Evolutionary conservation across 1,140 invertebrate genomes (phyloP).

Genomic region (Saxidomus purpurata): DNA sequence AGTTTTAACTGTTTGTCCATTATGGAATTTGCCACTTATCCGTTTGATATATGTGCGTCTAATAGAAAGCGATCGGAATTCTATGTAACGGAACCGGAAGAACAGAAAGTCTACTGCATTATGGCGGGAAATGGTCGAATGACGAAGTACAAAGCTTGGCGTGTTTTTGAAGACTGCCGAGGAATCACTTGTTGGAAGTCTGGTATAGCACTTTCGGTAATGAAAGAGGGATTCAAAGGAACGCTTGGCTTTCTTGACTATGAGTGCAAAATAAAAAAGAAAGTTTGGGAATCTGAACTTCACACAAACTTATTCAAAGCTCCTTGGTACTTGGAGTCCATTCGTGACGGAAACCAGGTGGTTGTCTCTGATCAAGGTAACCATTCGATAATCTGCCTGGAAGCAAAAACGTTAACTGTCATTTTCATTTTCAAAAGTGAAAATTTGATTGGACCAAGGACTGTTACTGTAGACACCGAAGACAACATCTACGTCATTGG

Average conservation of each 20-base stretch:
- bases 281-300: slow-evolving; percentile 54
- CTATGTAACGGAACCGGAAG: slow-evolving; percentile 62
- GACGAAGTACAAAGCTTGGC: slow-evolving; percentile 16
- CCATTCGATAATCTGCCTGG: slow-evolving; percentile 37
- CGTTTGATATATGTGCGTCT: slow-evolving; percentile 55
- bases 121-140: slow-evolving; percentile 48
- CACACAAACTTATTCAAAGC: slow-evolving; percentile 14
- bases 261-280: slow-evolving; percentile 53
- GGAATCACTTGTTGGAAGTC: slow-evolving; percentile 59
- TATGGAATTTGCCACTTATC: slow-evolving; percentile 42
- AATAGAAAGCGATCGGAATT: slow-evolving; percentile 21
- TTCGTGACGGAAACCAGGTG: slow-evolving; percentile 15
- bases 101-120: slow-evolving; percentile 26
- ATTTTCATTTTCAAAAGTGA: slow-evolving; percentile 31
- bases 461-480: background rate
- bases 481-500: slow-evolving; percentile 63
- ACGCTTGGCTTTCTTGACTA: slow-evolving; percentile 49
- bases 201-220: slow-evolving; percentile 35
- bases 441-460: slow-evolving; percentile 31
- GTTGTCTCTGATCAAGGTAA: slow-evolving; percentile 58
- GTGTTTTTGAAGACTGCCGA: slow-evolving; percentile 51
- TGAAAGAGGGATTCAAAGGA: slow-evolving; percentile 41
- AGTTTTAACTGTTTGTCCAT: slow-evolving; percentile 12
- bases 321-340: slow-evolving; percentile 47
- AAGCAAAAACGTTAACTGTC: slow-evolving; percentile 25